These are phyloP conservation scores for Diabrotica virgifera DNA, from an alignment of 1,140 invertebrate species.

Conservation along the genomic window DNA sequence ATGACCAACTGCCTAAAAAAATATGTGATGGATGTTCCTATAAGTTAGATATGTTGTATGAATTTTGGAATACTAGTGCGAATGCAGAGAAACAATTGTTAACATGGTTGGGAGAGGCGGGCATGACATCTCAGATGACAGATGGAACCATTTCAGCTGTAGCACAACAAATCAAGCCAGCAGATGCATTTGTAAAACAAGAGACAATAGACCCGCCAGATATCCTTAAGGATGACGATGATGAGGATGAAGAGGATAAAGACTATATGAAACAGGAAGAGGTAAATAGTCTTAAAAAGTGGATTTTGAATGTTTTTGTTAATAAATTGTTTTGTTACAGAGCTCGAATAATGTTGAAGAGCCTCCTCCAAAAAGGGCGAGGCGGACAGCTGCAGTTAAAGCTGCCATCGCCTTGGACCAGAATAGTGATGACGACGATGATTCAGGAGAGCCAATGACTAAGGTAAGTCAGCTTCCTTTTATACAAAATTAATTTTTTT, in stretches of 20 bases:
- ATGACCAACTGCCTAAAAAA: conserved; percentile 60
- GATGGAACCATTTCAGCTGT: conserved; percentile 27
- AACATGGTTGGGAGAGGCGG: conserved; percentile 53
- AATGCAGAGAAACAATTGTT: conserved; percentile 58
- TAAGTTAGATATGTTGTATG: conserved; percentile 59
- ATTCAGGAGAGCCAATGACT: conserved; percentile 28
- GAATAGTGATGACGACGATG: conserved; percentile 32
- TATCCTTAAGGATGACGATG: conserved; percentile 19
- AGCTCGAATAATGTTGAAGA: conserved; percentile 34
- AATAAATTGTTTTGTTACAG: neutral
- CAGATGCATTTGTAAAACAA: conserved; percentile 36
- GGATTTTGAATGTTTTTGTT: neutral
- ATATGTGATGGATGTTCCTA: conserved; percentile 59
- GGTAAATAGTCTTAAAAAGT: conserved; percentile 8
- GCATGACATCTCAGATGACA: conserved; percentile 47
- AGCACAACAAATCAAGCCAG: conserved; percentile 29
- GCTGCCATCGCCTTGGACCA: conserved; percentile 29
- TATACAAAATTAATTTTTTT: no score
- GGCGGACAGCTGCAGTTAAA: conserved; percentile 37
- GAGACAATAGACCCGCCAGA: conserved; percentile 31
- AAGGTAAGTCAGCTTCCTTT: conserved; percentile 21
- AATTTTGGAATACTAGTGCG: conserved; percentile 58
- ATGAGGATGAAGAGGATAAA: conserved; percentile 20
- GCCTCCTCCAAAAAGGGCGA: conserved; percentile 35
- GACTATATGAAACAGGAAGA: conserved; percentile 22